Base-by-base conservation (phyloP, 2,888 invertebrate genomes). In the Drosophila pegasa region DNA sequence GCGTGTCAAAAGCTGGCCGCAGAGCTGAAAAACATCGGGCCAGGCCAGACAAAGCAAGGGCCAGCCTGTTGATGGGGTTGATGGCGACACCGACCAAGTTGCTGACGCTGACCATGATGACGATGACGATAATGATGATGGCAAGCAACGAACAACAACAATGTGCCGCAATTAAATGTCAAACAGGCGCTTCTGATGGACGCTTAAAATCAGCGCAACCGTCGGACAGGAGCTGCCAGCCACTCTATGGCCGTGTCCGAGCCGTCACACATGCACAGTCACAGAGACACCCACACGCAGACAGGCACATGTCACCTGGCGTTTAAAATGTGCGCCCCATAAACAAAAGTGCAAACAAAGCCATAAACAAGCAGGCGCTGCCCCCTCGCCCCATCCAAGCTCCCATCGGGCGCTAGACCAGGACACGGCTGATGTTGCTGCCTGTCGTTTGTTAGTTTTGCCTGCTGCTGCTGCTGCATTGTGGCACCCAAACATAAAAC, bases 311-410 rank as follows among this genome's bases (percentile, higher is more conserved):
- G 59, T 54, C 41, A 64, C 66, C 71, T 64, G 69, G 73, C 80
- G 70, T 82, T 87, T 86, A 82, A 88, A 85, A 86, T 86, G 88
- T 85, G 82, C 86, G 86, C 86, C 86, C 88, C 80, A 87, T 88
- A 87, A 87, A 87, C 80, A 87, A 85, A 86, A 85, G 85, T 85
- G 88, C 88, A 85, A 85, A 85, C 85, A 85, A 88, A 80, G 88
- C 78, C 80, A 82, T 87, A 85, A 85, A 82, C 88, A 85, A 82
- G 85, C 70, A 68, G 25, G 2, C 37, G 8, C 6, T n/a, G 29
- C 22, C n/a, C 18, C 61, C 72, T 58, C 73, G 51, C 61, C 52
- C 68, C 60, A 62, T 52, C 37, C 37, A 8, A 12, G 3, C 27
- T 0, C 12, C 29, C 20, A 31, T 31, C 33, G 18, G 1, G 1